A percentile compares a stretch with the other conserved stretches of the same genome.
Conservation (phyloP, 2,797 vertebrate genomes). For the Poeciliopsis infans region DNA sequence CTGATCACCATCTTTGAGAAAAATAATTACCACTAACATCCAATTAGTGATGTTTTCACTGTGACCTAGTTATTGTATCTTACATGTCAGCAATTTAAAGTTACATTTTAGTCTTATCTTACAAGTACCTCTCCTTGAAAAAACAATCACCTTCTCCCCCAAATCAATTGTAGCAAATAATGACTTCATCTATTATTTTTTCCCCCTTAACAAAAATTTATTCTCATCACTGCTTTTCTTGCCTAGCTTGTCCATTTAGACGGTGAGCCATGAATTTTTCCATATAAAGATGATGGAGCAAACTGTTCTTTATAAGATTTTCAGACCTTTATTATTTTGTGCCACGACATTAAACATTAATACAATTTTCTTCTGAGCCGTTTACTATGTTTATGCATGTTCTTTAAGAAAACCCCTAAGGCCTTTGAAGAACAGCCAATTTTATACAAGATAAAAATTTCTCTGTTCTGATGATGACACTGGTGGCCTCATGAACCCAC, state of each 20-base stretch:
- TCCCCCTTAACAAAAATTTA: not conserved
- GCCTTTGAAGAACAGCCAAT: not conserved
- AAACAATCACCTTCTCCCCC: too few relatives aligned
- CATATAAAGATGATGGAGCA: not conserved
- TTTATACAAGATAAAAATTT: not conserved
- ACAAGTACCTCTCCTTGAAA: not conserved
- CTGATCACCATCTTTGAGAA: not conserved
- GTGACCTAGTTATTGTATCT: not conserved
- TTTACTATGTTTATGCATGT: not conserved
- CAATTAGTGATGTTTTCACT: not conserved
- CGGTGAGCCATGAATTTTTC: not conserved
- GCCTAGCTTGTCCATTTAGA: not conserved
- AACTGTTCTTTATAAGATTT: not conserved
- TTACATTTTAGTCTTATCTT: not conserved
- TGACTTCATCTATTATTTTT: not conserved
- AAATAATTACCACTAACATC: not conserved
- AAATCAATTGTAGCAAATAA: not conserved
- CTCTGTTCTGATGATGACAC: too few relatives aligned
- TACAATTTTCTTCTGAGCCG: not conserved
- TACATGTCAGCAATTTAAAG: not conserved
- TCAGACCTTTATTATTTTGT: not conserved
- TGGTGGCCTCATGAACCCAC: too few relatives aligned
- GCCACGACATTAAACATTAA: not conserved
- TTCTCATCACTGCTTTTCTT: not conserved
- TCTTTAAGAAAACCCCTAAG: not conserved